Evolutionary conservation across 2,888 invertebrate genomes (phyloP), one percentile per base, ranked within the genome.

Genomic region (Drosophila mimetica): DNA sequence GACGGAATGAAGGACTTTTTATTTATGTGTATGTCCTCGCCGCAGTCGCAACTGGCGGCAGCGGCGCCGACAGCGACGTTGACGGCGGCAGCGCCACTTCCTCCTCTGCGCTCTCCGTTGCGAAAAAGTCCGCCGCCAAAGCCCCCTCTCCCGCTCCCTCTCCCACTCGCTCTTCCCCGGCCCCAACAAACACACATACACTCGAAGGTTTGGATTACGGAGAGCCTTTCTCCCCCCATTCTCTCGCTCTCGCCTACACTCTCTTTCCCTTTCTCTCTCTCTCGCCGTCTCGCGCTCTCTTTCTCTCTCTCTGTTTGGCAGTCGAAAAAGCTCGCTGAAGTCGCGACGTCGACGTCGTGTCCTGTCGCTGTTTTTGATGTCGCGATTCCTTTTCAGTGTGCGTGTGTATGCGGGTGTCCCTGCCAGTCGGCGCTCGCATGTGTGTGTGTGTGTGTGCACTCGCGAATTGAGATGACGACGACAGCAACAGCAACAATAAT

Each of bases 1-100:
- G 90, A 90, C 90, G 90, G 90, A 91, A 90, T 90, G 90, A 90
- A 91, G 90, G 90, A 90, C 89, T 90, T 90, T 91, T 90, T 91
- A 91, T 91, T 91, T 91, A 91, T 91, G 91, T 91, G 88, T 79
- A 87, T 79, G 88, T 86, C 82, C 87, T 86, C 88, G 87, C 67
- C 79, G 87, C 71, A 66, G 83, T 73, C 77, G 50, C 47, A 41
- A 34, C 14, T 50, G 34, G 48, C 81, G 55, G 71, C 59, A 65
- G 69, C 50, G 30, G 25, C 48, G 52, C 30, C 32, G 46, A 41
- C 65, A 28, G 61, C 25, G 55, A 55, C 63, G 18, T 55, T 25
- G 47, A 71, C 81, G 65, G 37, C 76, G 52, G 54, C 88, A 75
- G 82, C 72, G 70, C 71, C 76, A 44, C 54, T 53, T 52, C 52